A percentile compares a stretch with the other conserved stretches of the same genome.
These are phyloP conservation scores for Cygnus buccinator DNA, from an alignment of 2,113 vertebrate species.

Conservation along the genomic window DNA sequence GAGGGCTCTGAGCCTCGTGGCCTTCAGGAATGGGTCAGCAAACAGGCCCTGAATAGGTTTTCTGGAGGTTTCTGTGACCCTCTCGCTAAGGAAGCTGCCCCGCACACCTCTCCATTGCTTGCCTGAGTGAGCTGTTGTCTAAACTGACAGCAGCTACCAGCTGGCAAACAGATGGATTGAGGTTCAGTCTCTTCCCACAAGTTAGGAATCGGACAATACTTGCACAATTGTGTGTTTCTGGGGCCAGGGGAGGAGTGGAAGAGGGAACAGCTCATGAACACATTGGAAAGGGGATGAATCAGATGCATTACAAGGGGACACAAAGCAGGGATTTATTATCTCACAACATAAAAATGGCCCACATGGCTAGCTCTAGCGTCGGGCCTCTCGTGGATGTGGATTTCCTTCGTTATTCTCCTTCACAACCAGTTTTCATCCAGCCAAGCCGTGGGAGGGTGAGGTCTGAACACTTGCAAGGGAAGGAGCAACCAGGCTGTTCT, in stretches of 20 bases:
- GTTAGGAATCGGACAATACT: background rate
- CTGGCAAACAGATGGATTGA: conserved; percentile 27
- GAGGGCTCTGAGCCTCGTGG: background rate
- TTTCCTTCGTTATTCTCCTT: background rate
- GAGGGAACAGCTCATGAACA: background rate
- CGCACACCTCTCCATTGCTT: background rate
- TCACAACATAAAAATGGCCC: background rate
- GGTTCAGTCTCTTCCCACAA: background rate
- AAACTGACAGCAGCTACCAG: background rate
- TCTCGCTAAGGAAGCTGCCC: background rate
- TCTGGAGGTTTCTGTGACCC: background rate
- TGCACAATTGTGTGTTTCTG: background rate
- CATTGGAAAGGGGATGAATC: background rate
- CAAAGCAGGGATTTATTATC: background rate
- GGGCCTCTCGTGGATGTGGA: background rate
- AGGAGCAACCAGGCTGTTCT: background rate
- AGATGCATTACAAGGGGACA: background rate
- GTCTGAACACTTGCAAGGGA: background rate
- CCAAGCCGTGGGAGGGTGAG: background rate
- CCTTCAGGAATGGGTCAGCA: background rate
- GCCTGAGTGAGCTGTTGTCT: background rate
- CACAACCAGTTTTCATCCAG: background rate
- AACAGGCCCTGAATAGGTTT: background rate
- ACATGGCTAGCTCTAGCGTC: background rate
- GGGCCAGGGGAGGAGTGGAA: background rate